Conservation (phyloP, 2,113 vertebrate species). For the Rhinogobius similis region DNA sequence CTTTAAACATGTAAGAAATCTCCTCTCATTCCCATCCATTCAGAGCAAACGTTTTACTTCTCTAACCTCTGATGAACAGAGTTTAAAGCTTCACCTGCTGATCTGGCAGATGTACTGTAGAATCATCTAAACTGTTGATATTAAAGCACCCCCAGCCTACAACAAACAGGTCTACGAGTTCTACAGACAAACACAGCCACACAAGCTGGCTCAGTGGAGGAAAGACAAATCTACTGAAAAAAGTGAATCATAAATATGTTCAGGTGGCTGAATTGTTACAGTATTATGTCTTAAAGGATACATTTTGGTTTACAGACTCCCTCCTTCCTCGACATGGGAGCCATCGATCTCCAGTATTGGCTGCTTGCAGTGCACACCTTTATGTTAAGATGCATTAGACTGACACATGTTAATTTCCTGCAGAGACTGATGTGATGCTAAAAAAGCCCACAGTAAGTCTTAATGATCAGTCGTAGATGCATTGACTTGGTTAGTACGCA, state of each 20-base stretch:
- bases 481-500: neutral
- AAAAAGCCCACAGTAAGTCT: neutral
- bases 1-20: neutral
- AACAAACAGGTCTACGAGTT: no score
- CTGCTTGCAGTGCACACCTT: neutral
- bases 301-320: neutral
- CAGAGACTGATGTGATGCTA: neutral
- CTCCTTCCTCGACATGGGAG: neutral
- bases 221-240: neutral
- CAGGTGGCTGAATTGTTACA: neutral
- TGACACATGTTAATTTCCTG: conserved; percentile 1
- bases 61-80: no score
- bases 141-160: no score
- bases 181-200: no score
- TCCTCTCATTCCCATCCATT: neutral
- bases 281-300: neutral
- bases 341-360: conserved; percentile 27
- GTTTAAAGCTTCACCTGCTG: no score
- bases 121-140: no score
- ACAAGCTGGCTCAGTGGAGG: neutral
- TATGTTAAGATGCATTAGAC: neutral
- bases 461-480: neutral
- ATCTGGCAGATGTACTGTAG: no score
- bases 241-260: no score
- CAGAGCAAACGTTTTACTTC: neutral